phyloP scores from a whole-genome alignment of 2,113 vertebrate species.

The Scophthalmus maximus region DNA sequence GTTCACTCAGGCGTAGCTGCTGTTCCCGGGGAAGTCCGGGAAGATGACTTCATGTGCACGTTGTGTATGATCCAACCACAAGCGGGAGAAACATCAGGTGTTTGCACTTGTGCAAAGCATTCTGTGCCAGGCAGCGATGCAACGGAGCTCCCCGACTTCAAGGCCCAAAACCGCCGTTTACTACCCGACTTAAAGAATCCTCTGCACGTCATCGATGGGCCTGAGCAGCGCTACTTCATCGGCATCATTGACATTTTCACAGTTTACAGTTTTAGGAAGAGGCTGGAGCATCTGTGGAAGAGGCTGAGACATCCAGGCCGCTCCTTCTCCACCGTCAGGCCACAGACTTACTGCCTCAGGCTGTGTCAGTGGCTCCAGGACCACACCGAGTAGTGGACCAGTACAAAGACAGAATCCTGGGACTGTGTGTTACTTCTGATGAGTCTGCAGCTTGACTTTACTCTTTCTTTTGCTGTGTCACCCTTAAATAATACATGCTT shows the following conservation, averaged over 20 bases:
- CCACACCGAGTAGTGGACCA: slow-evolving; percentile 86
- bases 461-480: too few species aligned
- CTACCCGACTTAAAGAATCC: slow-evolving; percentile 86
- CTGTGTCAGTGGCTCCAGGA: slow-evolving; percentile 87
- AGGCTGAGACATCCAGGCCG: slow-evolving; percentile 83
- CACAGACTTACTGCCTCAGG: slow-evolving; percentile 83
- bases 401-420: too few species aligned
- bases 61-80: slow-evolving; percentile 1
- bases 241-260: slow-evolving; percentile 92
- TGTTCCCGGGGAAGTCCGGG: slow-evolving; percentile 73
- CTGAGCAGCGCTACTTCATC: slow-evolving; percentile 88
- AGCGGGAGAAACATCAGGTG: slow-evolving; percentile 7
- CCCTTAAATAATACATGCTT: slow-evolving; percentile 61
- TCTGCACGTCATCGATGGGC: slow-evolving; percentile 88
- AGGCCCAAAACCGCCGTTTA: slow-evolving; percentile 85
- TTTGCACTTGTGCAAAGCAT: not conserved
- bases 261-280: slow-evolving; percentile 87
- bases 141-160: slow-evolving; percentile 58
- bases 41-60: slow-evolving; percentile 64
- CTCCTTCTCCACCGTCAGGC: slow-evolving; percentile 89
- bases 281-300: slow-evolving; percentile 89
- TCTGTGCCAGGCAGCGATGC: slow-evolving; percentile 23
- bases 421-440: too few species aligned
- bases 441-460: not conserved
- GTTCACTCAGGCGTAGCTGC: slow-evolving; percentile 18